These are phyloP conservation scores for Lethocerus indicus DNA, from an alignment of 1,140 invertebrate species.

Conservation along the genomic window DNA sequence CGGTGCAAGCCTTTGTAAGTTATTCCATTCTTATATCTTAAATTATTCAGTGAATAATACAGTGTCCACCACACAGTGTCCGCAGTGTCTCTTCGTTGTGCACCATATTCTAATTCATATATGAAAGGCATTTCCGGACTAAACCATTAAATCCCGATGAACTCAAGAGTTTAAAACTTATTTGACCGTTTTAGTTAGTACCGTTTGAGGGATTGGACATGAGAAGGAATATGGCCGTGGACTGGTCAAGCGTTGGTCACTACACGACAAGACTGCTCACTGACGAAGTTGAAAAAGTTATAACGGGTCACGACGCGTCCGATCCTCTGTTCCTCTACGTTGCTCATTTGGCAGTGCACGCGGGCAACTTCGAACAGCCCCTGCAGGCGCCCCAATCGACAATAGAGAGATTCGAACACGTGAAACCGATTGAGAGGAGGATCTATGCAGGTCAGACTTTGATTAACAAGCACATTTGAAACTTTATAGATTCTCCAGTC, in stretches of 20 bases:
- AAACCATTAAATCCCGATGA: neutral
- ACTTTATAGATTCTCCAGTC: no score
- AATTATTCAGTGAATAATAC: no score
- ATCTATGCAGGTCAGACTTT: constrained; percentile 34
- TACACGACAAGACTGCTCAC: constrained; percentile 41
- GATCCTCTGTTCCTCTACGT: constrained; percentile 40
- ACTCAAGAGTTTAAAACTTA: neutral
- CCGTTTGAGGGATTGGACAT: constrained; percentile 24
- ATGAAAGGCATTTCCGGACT: no score
- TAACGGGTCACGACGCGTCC: constrained; percentile 28
- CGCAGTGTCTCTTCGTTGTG: no score
- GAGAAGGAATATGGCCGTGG: constrained; percentile 20
- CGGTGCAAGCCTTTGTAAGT: constrained; percentile 34
- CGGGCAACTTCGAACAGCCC: constrained; percentile 21
- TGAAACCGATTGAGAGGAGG: constrained; percentile 32
- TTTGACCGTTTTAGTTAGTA: constrained; percentile 4
- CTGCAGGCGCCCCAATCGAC: constrained; percentile 38
- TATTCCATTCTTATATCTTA: neutral
- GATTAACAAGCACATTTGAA: no score
- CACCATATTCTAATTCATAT: no score
- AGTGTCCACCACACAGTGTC: no score
- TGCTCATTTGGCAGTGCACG: constrained; percentile 38
- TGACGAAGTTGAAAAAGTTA: constrained; percentile 32
- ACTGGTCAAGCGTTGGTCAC: constrained; percentile 27
- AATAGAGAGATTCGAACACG: constrained; percentile 34